phyloP scores from a whole-genome alignment of 1,140 invertebrate genomes.

The Bombus haemorrhoidalis region DNA sequence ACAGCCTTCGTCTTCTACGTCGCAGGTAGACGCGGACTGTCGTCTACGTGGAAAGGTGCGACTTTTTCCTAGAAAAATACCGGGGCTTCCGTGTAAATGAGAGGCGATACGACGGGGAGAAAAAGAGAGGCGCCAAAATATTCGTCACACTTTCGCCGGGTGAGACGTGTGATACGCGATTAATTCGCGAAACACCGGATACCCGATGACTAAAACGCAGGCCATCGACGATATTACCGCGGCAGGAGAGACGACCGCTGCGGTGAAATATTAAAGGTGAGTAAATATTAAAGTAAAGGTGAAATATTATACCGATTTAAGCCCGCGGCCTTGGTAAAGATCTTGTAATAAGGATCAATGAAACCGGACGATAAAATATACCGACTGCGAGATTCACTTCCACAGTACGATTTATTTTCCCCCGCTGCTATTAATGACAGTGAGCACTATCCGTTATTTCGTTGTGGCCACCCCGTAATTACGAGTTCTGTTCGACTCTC shows the following conservation, averaged over 20 bases:
- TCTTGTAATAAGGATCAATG: constrained; percentile 62
- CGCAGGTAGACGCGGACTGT: not conserved
- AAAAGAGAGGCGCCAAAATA: not conserved
- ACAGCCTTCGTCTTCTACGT: too few species aligned
- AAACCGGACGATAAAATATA: constrained; percentile 46
- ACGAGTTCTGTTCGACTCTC: constrained; percentile 15
- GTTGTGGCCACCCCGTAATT: constrained; percentile 25
- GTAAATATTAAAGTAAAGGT: too few species aligned
- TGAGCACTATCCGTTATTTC: constrained; percentile 27
- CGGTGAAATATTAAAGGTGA: too few species aligned
- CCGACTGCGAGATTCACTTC: constrained; percentile 10
- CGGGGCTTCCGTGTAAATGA: constrained; percentile 53
- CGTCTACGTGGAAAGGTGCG: constrained; percentile 37
- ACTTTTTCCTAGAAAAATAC: constrained; percentile 54
- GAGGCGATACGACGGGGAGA: constrained; percentile 28
- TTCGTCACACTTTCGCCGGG: not conserved
- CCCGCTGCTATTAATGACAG: constrained; percentile 28
- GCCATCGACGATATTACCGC: constrained; percentile 49
- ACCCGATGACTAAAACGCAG: constrained; percentile 54
- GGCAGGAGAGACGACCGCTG: constrained; percentile 31
- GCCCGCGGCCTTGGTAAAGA: constrained; percentile 59
- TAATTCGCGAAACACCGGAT: constrained; percentile 50
- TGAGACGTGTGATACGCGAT: not conserved
- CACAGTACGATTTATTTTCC: constrained; percentile 21
- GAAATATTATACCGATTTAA: constrained; percentile 63